phyloP scores from a whole-genome alignment of 1,140 invertebrate genomes.

The Carcinoscorpius rotundicauda region DNA sequence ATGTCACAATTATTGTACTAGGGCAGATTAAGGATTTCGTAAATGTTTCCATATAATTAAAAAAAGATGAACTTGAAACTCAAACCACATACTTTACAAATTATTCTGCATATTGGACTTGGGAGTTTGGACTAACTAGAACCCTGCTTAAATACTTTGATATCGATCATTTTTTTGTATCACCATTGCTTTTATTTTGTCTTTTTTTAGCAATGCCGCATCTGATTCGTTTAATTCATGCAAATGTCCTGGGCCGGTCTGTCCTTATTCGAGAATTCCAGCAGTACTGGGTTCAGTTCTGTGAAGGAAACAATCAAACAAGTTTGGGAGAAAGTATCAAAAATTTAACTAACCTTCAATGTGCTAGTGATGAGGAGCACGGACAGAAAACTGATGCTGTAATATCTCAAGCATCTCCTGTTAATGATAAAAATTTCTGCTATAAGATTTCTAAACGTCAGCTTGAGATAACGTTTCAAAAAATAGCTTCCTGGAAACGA shows the following conservation, averaged over 20 bases:
- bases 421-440: constrained; percentile 37
- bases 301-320: no score
- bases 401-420: constrained; percentile 10
- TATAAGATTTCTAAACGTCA: constrained; percentile 30
- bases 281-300: constrained; percentile 37
- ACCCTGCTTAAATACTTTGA: no score
- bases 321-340: no score
- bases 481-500: constrained; percentile 10
- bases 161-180: neutral
- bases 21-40: no score
- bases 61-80: no score
- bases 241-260: constrained; percentile 44
- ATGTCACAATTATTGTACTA: no score
- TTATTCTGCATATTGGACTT: no score
- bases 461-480: constrained; percentile 4
- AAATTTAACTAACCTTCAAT: constrained; percentile 12
- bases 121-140: no score
- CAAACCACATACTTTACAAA: no score
- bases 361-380: neutral
- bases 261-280: constrained; percentile 52
- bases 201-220: constrained; percentile 42
- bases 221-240: constrained; percentile 53
- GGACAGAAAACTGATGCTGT: constrained; percentile 19
- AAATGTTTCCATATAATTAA: no score
- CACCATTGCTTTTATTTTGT: constrained; percentile 5